Evolutionary conservation across 2,113 vertebrate species (phyloP).

Genomic region (Erpornis zantholeuca): DNA sequence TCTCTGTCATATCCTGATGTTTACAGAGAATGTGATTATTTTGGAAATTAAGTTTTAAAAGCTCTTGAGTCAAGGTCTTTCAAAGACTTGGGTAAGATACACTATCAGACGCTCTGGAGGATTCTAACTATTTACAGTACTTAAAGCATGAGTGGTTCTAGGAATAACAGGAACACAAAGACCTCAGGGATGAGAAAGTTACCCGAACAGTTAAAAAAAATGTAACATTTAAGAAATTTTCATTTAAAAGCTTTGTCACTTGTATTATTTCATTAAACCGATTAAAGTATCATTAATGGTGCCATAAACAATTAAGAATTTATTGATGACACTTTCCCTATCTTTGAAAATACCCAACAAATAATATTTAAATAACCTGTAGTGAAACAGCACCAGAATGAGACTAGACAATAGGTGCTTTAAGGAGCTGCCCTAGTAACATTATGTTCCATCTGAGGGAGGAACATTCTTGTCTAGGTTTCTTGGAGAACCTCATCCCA

Average conservation of each 20-base stretch:
- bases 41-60: not conserved
- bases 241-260: not conserved
- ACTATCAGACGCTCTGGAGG: not conserved
- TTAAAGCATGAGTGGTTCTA: not conserved
- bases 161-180: not conserved
- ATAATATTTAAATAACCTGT: not conserved
- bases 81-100: not conserved
- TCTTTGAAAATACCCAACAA: not conserved
- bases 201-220: not conserved
- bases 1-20: not conserved
- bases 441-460: not conserved
- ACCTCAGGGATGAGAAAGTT: not conserved
- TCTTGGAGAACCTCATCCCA: not conserved
- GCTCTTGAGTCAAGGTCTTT: not conserved
- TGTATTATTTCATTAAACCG: not conserved
- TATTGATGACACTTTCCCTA: not conserved
- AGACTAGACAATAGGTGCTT: not conserved
- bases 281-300: not conserved
- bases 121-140: not conserved
- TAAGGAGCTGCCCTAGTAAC: not conserved
- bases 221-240: not conserved
- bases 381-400: not conserved
- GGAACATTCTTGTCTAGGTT: not conserved
- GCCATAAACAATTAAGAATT: not conserved
- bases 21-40: not conserved